phyloP scores from a whole-genome alignment of 2,113 vertebrate species.

The Larimichthys polyactis region DNA sequence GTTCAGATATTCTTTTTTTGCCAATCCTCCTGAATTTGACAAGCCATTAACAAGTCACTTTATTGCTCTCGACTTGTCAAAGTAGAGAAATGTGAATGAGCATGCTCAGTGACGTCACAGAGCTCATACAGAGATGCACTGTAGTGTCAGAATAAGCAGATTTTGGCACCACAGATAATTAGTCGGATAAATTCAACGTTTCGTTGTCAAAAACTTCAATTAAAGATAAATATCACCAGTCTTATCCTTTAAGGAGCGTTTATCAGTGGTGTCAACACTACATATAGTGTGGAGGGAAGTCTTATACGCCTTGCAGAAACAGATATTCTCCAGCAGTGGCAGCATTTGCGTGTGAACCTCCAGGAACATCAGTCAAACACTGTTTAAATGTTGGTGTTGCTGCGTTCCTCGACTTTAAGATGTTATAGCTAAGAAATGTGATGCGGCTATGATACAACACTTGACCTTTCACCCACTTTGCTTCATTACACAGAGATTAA shows the following conservation, averaged over 20 bases:
- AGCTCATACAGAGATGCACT: conserved; percentile 4
- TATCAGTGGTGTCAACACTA: background rate
- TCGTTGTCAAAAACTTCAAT: background rate
- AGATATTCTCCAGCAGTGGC: background rate
- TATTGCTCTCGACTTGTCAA: background rate
- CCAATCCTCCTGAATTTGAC: background rate
- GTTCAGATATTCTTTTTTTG: background rate
- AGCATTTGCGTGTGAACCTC: background rate
- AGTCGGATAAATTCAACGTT: background rate
- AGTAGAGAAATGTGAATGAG: background rate
- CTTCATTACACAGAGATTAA: conserved; percentile 67
- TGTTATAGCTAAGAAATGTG: conserved; percentile 9
- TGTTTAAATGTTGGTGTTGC: background rate
- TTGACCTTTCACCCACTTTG: conserved; percentile 63
- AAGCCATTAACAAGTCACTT: background rate
- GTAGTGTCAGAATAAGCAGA: background rate
- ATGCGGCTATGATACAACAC: conserved; percentile 21
- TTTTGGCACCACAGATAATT: background rate
- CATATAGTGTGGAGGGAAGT: background rate
- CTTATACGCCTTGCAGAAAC: background rate
- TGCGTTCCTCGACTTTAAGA: background rate
- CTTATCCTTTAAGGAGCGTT: background rate
- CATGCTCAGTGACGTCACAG: background rate
- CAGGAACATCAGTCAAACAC: background rate
- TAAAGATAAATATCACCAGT: background rate